Conservation (phyloP, 2,797 vertebrate genomes). For the Poecilia picta region DNA sequence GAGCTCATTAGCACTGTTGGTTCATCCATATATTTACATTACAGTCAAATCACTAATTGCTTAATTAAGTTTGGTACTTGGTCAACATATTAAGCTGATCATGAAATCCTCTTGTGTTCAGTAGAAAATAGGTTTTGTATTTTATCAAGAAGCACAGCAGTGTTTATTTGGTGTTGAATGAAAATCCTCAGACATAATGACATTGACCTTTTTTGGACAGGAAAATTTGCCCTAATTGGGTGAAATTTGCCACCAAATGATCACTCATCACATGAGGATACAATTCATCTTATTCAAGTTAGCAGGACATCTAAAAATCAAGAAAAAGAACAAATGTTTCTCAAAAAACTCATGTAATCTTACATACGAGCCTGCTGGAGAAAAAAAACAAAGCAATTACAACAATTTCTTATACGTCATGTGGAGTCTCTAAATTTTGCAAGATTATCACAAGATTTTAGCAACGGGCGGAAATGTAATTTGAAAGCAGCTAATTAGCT, state of each 20-base stretch:
- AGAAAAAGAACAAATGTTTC: neutral
- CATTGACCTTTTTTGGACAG: slow-evolving; percentile 37
- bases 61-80: slow-evolving; percentile 11
- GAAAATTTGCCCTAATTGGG: slow-evolving; percentile 19
- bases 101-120: neutral
- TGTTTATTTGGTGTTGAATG: neutral
- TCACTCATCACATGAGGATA: neutral
- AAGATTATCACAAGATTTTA: too few relatives aligned
- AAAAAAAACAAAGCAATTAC: slow-evolving; percentile 29
- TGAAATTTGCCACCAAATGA: slow-evolving; percentile 12
- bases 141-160: neutral
- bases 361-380: slow-evolving; percentile 27
- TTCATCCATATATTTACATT: slow-evolving; percentile 38
- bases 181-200: neutral
- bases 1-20: slow-evolving; percentile 43
- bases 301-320: slow-evolving; percentile 19
- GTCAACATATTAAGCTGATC: neutral
- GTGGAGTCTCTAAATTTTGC: slow-evolving; percentile 17
- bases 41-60: slow-evolving; percentile 17
- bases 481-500: neutral
- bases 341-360: neutral
- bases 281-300: neutral
- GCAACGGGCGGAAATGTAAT: neutral
- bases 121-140: neutral
- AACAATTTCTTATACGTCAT: slow-evolving; percentile 7